These are phyloP conservation scores for Cheilosia scutellata DNA, from an alignment of 2,888 invertebrate species.

Conservation along the genomic window DNA sequence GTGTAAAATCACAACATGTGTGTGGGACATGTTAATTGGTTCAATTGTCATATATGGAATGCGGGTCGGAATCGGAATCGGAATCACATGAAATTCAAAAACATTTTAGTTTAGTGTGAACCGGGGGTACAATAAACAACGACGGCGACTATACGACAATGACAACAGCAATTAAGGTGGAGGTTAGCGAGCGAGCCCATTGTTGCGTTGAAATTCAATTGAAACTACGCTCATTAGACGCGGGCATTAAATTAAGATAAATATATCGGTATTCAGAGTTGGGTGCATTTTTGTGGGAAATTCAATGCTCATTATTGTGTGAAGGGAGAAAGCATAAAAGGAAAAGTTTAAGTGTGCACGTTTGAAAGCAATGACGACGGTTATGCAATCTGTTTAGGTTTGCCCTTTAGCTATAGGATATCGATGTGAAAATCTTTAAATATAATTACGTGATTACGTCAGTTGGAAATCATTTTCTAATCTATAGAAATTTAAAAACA, in stretches of 20 bases:
- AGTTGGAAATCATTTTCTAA: too few relatives aligned
- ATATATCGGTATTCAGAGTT: slow-evolving; percentile 43
- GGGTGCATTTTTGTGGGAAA: slow-evolving; percentile 39
- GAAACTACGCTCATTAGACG: slow-evolving; percentile 58
- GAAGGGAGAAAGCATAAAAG: slow-evolving; percentile 43
- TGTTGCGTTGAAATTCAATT: slow-evolving; percentile 62
- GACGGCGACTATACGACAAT: background rate
- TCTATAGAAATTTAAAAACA: too few relatives aligned
- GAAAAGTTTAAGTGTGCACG: background rate
- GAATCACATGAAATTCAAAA: background rate
- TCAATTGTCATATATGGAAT: slow-evolving; percentile 44
- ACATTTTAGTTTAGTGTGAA: background rate
- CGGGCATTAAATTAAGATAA: slow-evolving; percentile 62
- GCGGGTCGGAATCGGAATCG: slow-evolving; percentile 8
- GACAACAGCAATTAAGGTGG: slow-evolving; percentile 62
- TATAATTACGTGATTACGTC: too few relatives aligned
- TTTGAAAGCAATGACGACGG: too few relatives aligned
- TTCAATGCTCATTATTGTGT: slow-evolving; percentile 11
- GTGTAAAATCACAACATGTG: slow-evolving; percentile 17
- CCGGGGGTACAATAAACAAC: slow-evolving; percentile 43
- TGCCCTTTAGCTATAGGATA: too few relatives aligned
- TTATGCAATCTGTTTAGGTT: too few relatives aligned
- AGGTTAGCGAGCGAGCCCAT: slow-evolving; percentile 52
- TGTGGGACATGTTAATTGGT: slow-evolving; percentile 21
- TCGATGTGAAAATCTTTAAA: too few relatives aligned